phyloP scores from a whole-genome alignment of 1,140 invertebrate species.

The Orchesella cincta region DNA sequence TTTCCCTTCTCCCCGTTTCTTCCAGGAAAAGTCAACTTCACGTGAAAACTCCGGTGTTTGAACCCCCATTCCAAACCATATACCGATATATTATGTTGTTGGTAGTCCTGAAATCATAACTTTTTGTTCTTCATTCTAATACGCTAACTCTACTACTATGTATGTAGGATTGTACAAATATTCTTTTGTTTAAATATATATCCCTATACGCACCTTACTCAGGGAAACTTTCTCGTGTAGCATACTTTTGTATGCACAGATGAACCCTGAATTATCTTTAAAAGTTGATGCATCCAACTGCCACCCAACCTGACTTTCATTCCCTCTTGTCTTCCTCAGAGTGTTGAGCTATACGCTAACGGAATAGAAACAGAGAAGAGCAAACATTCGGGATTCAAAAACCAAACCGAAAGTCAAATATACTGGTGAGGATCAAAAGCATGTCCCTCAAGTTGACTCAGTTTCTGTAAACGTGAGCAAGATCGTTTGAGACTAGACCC shows the following conservation, averaged over 20 bases:
- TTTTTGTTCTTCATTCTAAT: too few species aligned
- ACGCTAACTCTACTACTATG: too few species aligned
- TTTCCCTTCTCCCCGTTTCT: background rate
- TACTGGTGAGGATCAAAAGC: background rate
- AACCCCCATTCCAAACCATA: too few species aligned
- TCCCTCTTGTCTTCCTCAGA: background rate
- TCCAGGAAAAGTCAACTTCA: slow-evolving; percentile 4
- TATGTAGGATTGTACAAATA: background rate
- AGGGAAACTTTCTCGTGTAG: background rate
- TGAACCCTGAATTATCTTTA: background rate
- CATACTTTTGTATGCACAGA: background rate
- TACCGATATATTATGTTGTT: too few species aligned
- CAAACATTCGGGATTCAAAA: background rate
- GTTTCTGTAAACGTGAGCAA: background rate
- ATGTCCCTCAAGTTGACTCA: background rate
- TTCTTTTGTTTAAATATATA: too few species aligned
- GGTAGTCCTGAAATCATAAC: too few species aligned
- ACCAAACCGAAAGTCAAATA: background rate
- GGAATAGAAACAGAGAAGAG: background rate
- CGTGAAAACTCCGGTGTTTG: too few species aligned
- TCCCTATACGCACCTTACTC: too few species aligned
- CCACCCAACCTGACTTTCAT: background rate
- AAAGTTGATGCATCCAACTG: background rate
- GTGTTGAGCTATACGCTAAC: background rate
- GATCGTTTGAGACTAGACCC: too few species aligned